Evolutionary conservation across 2,113 vertebrate genomes (phyloP), one percentile per base, ranked within the genome.

Genomic region (Leucopternis melanops): DNA sequence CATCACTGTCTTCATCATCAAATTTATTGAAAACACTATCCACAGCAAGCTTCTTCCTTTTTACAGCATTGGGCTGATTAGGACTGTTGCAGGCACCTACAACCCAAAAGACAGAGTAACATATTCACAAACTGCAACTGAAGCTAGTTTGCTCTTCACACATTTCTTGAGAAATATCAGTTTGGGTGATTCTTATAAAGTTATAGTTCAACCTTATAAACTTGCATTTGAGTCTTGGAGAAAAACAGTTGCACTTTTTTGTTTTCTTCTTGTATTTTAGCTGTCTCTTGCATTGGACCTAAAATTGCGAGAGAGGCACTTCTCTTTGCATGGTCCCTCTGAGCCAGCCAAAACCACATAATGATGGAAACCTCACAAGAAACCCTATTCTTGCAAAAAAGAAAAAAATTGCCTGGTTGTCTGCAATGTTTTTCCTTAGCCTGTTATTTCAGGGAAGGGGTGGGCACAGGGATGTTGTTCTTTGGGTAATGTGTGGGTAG

Each of bases 401-500:
- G 22, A 47, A 38, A 52, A 70, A 73, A 67, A 40, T 5, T 47
- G 61, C 62, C 32, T 88, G 21, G 19, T 96, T 95, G 96, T 93
- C 91, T 97, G 73, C 62, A 78, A 49, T 89, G 49, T 92, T 97
- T 96, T 97, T 69, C 70, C 86, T 88, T 55, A 94, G 81, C 84
- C 80, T 97, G 82, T 97, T 97, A 97, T 97, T 97, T 97, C 90
- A 94, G 94, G 81, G 95, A 94, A 95, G 63, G 95, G 80, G 89
- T 96, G 92, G 95, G 92, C 96, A 62, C 44, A 58, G 8, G 74
- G 90, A 96, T 94, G 91, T 95, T 95, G 77, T 88, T 97, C 59
- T 97, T 90, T 91, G 91, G 90, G 81, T 86, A 91, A 47, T 79
- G 45, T 92, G 95, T 95, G 93, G 94, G 87, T 82, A 94, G 93